Conservation (phyloP, 2,113 vertebrate genomes). For the Lepisosteus oculatus region DNA sequence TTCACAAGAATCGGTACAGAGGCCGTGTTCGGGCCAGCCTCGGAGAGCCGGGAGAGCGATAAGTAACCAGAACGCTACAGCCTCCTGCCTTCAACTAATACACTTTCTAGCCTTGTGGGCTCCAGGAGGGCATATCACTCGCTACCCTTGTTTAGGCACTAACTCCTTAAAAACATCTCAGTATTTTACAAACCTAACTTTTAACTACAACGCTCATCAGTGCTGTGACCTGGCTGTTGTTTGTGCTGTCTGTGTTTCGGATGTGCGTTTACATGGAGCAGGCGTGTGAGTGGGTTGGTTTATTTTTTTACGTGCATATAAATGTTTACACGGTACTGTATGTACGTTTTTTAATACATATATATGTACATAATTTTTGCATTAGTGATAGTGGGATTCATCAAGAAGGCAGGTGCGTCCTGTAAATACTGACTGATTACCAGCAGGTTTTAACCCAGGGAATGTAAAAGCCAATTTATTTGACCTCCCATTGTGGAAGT, state of each 20-base stretch:
- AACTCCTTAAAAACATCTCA: conserved; percentile 41
- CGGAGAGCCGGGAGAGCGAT: not conserved
- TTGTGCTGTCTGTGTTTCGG: conserved; percentile 53
- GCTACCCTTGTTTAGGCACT: conserved; percentile 43
- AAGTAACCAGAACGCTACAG: not conserved
- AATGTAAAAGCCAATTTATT: not conserved
- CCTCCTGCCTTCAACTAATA: not conserved
- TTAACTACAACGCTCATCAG: conserved; percentile 34
- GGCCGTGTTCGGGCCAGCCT: conserved; percentile 17
- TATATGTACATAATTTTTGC: conserved; percentile 51
- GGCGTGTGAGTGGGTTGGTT: conserved; percentile 35
- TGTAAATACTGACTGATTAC: conserved; percentile 50
- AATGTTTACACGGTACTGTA: conserved; percentile 48
- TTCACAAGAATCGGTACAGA: conserved; percentile 23
- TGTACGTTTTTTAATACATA: conserved; percentile 51
- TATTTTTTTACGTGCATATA: conserved; percentile 52
- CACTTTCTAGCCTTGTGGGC: conserved; percentile 38
- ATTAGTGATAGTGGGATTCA: not conserved
- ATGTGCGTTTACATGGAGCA: conserved; percentile 31
- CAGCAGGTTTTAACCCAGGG: not conserved
- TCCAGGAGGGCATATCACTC: conserved; percentile 38
- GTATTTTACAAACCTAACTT: conserved; percentile 50
- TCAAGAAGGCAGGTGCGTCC: conserved; percentile 22
- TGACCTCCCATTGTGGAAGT: not conserved
- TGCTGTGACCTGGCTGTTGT: conserved; percentile 45